Percentiles rank a stretch among this genome's conserved stretches.
Conservation (phyloP, 2,888 invertebrate species). For the Lasioglossum vierecki region DNA sequence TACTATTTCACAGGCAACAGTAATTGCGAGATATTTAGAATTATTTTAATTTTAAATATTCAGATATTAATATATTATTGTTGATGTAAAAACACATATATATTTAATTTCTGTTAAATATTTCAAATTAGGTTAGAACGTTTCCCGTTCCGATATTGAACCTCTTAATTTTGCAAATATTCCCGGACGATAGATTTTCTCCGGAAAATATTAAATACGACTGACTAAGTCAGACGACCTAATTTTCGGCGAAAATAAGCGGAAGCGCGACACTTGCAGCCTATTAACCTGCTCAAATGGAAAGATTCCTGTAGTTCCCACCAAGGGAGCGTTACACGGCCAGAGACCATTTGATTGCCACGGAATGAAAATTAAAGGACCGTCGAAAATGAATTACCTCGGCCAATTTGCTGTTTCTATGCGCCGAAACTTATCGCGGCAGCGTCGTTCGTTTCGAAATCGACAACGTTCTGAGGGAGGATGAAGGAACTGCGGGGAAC, state of each 20-base stretch:
- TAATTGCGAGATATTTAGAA: too few species aligned
- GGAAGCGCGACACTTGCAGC: conserved; percentile 21
- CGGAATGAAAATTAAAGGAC: conserved; percentile 37
- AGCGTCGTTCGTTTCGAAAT: conserved; percentile 23
- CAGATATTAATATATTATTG: too few species aligned
- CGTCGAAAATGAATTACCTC: conserved; percentile 48
- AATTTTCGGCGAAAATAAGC: conserved; percentile 33
- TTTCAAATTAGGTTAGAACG: background rate
- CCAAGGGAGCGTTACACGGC: background rate
- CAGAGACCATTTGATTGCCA: conserved; percentile 29
- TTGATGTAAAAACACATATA: too few species aligned
- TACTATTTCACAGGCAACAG: background rate
- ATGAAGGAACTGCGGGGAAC: conserved; percentile 27
- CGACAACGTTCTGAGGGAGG: background rate
- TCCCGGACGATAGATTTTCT: background rate
- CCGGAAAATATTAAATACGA: conserved; percentile 14
- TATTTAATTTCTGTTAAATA: background rate
- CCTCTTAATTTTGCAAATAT: background rate
- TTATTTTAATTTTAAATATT: too few species aligned
- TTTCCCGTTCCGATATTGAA: background rate
- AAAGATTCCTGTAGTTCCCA: conserved; percentile 8
- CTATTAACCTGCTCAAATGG: conserved; percentile 40
- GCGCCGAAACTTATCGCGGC: conserved; percentile 22
- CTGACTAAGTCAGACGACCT: background rate
- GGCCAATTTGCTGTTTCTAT: conserved; percentile 54